phyloP scores from a whole-genome alignment of 2,888 invertebrate species.

The Matsumyia berberina region DNA sequence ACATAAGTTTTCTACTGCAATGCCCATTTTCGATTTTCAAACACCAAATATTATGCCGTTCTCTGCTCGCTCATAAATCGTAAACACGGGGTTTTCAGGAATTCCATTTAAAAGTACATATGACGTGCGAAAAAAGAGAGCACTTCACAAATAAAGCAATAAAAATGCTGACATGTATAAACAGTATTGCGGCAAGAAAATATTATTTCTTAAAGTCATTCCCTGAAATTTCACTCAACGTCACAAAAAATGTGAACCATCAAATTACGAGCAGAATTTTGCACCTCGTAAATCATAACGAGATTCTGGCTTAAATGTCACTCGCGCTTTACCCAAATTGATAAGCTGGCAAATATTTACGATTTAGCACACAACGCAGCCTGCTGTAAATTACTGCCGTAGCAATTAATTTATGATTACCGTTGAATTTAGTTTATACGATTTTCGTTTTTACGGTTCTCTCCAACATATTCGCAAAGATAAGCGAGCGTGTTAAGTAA shows the following conservation, averaged over 20 bases:
- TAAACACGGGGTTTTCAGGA: constrained; percentile 37
- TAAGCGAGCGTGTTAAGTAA: constrained; percentile 45
- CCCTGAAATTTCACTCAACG: constrained; percentile 47
- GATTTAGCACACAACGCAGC: constrained; percentile 49
- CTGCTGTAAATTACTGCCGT: constrained; percentile 41
- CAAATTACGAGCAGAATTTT: constrained; percentile 31
- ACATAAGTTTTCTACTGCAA: constrained; percentile 11
- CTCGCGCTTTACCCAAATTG: constrained; percentile 62
- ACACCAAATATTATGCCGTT: constrained; percentile 30
- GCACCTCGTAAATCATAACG: constrained; percentile 56
- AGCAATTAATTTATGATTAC: constrained; percentile 57
- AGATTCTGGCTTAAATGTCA: constrained; percentile 50
- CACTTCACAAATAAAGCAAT: constrained; percentile 14
- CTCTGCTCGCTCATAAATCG: constrained; percentile 37
- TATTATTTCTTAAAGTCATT: constrained; percentile 15
- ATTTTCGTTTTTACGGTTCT: neutral
- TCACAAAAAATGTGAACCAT: constrained; percentile 28
- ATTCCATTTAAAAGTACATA: constrained; percentile 35
- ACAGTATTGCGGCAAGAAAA: constrained; percentile 20
- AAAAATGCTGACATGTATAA: constrained; percentile 42
- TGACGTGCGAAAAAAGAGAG: constrained; percentile 32
- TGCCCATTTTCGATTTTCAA: constrained; percentile 29
- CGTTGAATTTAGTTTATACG: constrained; percentile 17
- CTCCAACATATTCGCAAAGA: constrained; percentile 17
- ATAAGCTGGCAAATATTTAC: constrained; percentile 59